Evolutionary conservation across 1,140 invertebrate species (phyloP), one percentile per base, ranked within the genome.

Genomic region (Neotoxoptera formosana): DNA sequence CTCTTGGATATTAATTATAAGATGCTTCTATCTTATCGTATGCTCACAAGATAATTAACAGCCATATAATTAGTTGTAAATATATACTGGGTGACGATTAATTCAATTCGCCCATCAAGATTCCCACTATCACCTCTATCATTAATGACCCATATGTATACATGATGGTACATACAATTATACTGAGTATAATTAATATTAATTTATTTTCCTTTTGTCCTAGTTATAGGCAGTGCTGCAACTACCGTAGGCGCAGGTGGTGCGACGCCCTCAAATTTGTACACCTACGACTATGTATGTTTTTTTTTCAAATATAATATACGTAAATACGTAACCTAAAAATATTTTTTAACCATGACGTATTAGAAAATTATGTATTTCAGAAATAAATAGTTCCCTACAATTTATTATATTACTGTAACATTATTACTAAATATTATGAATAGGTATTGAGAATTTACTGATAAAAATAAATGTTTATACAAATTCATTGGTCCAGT

Each of bases 41-140:
- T 76, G 60, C 11, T 14, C n/a, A 14, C 6, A n/a, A 76, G 36
- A 17, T 81, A 84, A 41, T 76, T 34, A 34, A 76, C 60, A 76
- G 17, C 60, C 60, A n/a, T 76, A 76, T 23, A 83, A 41, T 84
- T 84, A 84, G 8, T 45, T 84, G 23, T 41, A 25, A 84, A 41
- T 25, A 25, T 84, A 84, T 14, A 84, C 36, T 83, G 8, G 34
- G 36, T 25, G 81, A 41, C 34, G 36, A 41, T 83, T 83, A 83
- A 83, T 83, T 83, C 21, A 86, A 86, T 25, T 25, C 36, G 8
- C 41, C 41, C 23, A 86, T 86, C 41, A 45, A 83, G 81, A 76
- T 76, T 76, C 14, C 60, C n/a, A n/a, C n/a, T 76, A 76, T 76
- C 60, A n/a, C 83, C 41, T 86, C 84, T 87, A 87, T 87, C 41